Conservation (phyloP, 1,140 invertebrate genomes). For the Drosophila hydei region DNA sequence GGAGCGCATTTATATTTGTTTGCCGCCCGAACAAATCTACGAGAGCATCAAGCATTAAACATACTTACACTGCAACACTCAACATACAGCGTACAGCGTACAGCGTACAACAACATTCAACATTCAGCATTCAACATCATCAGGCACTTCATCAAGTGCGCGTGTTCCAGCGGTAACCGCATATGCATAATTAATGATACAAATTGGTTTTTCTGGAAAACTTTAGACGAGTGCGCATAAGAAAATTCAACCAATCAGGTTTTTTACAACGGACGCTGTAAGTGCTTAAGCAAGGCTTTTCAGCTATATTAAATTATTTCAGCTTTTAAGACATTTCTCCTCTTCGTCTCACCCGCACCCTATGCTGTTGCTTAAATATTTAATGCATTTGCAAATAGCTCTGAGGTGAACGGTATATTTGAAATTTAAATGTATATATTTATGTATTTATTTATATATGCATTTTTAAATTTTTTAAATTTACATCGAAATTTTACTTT, state of each 20-base stretch:
- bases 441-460: too few relatives aligned
- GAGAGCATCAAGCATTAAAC: constrained; percentile 49
- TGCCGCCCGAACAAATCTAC: constrained; percentile 66
- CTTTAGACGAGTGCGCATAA: constrained; percentile 6
- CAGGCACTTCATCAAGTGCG: constrained; percentile 33
- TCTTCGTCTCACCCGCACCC: too few relatives aligned
- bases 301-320: constrained; percentile 2
- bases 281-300: neutral
- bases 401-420: too few relatives aligned
- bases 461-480: too few relatives aligned
- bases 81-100: neutral
- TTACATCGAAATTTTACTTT: too few relatives aligned
- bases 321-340: neutral
- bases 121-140: constrained; percentile 19
- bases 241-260: neutral
- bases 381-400: too few relatives aligned
- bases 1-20: constrained; percentile 69
- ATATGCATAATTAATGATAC: constrained; percentile 72
- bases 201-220: constrained; percentile 39
- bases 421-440: too few relatives aligned
- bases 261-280: neutral
- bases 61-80: neutral
- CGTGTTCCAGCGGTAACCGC: constrained; percentile 14
- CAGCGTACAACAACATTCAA: neutral
- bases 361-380: too few relatives aligned